Evolutionary conservation across 1,140 invertebrate species (phyloP), one percentile per base, ranked within the genome.

Genomic region (Scaptomyza hsui): DNA sequence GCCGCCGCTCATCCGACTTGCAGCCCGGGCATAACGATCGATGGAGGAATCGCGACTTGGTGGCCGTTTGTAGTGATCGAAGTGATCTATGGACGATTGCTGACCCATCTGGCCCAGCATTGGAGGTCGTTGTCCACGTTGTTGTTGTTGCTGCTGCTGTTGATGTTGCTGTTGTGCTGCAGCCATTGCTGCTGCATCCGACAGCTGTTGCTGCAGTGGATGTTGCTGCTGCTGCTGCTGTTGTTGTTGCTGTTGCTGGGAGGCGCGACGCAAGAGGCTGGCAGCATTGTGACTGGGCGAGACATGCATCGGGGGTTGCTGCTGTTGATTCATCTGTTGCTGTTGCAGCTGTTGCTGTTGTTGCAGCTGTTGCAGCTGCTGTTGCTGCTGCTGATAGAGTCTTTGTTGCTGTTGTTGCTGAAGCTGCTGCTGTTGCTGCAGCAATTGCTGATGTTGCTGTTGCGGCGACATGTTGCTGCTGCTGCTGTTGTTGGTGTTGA

Each of bases 31-130:
- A 86, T 96, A 97, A 60, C 96, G 93, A 92, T 97, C 97, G 35
- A 97, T 95, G 73, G 96, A 97, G 71, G 95, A 95, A 88, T 97
- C 97, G 88, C 96, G 93, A 92, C 96, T 97, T 2, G 96, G 96
- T 55, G 96, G 95, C 86, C 96, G 93, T 91, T 97, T 97, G 90
- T 99, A 99, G 89, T 99, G 98, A 92, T 99, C 97, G 91, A 99
- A 94, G 85, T 94, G 94, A 78, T 95, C 94, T 72, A 94, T 95
- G 29, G 94, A 94, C 1, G 94, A 92, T 82, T 93, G 93, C 75
- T 93, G 93, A 5, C 91, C 90, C 39, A 90, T 91, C 49, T 91
- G 91, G n/a, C 92, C 92, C 57, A 93, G 59, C 76, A 92, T 92
- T 9, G 93, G 94, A 4, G 93, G 92, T n/a, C 83, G 29, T 86